Percentiles rank a stretch among this genome's conserved stretches.
phyloP scores from a whole-genome alignment of 1,140 invertebrate genomes.

The Drosophila neocordata region DNA sequence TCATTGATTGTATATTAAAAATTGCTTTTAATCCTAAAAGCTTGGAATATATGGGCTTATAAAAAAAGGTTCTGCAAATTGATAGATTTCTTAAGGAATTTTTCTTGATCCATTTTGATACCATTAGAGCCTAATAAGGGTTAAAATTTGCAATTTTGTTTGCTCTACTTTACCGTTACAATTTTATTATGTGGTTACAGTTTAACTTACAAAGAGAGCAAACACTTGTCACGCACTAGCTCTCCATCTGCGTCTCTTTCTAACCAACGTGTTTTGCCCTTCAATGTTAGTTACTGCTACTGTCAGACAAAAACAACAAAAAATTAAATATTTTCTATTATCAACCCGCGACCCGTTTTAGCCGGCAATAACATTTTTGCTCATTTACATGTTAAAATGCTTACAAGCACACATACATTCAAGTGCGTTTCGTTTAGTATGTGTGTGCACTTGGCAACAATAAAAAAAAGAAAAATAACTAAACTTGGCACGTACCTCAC shows the following conservation, averaged over 20 bases:
- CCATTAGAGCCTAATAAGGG: neutral
- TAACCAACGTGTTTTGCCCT: conserved; percentile 7
- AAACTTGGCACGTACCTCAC: conserved; percentile 63
- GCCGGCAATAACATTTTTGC: conserved; percentile 48
- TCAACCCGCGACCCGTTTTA: conserved; percentile 24
- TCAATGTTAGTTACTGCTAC: conserved; percentile 30
- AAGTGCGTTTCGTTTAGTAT: neutral
- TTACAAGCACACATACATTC: neutral
- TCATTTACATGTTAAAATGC: conserved; percentile 26
- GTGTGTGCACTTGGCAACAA: conserved; percentile 53
- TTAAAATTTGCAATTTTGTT: conserved; percentile 11
- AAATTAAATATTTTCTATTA: conserved; percentile 36
- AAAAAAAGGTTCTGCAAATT: too few relatives aligned
- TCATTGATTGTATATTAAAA: too few relatives aligned
- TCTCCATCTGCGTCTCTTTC: neutral
- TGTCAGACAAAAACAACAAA: neutral
- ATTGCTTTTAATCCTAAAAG: too few relatives aligned
- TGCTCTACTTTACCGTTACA: conserved; percentile 10
- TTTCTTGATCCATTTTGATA: neutral
- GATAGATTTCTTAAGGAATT: too few relatives aligned
- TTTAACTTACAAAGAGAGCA: conserved; percentile 5
- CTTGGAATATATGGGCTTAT: too few relatives aligned
- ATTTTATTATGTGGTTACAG: conserved; percentile 6
- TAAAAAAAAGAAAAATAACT: conserved; percentile 35
- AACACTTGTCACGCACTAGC: conserved; percentile 22